A percentile compares a stretch with the other conserved stretches of the same genome.
Conservation (phyloP, 2,113 vertebrate species). For the Pollachius pollachius region DNA sequence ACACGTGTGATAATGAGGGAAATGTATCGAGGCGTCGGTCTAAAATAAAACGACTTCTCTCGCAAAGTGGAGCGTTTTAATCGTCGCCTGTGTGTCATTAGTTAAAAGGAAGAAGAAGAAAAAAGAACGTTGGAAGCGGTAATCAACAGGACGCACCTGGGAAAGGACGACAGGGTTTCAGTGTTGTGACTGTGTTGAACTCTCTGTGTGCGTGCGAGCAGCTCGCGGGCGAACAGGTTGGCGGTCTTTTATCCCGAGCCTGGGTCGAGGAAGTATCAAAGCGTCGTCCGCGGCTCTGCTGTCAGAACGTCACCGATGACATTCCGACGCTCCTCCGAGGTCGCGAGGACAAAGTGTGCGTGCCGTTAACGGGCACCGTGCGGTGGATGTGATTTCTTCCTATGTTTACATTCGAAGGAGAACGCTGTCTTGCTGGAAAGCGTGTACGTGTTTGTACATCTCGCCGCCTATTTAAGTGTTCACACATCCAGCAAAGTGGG, state of each 20-base stretch:
- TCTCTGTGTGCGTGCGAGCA: no score
- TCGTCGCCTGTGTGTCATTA: not conserved
- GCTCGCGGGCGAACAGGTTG: no score
- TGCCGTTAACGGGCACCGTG: not conserved
- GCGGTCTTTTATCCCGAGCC: no score
- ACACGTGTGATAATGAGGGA: not conserved
- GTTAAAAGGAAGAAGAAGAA: constrained; percentile 28
- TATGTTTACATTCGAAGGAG: not conserved
- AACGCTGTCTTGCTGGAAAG: no score
- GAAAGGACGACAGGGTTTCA: not conserved
- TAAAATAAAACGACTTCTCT: not conserved
- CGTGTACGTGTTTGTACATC: no score
- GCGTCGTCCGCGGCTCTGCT: no score
- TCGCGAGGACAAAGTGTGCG: constrained; percentile 1
- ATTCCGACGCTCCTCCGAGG: not conserved
- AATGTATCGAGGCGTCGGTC: not conserved
- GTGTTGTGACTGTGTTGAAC: no score
- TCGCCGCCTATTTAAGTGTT: not conserved
- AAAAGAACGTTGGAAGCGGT: constrained; percentile 8
- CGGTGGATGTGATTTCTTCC: not conserved
- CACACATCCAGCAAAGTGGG: not conserved
- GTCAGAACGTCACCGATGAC: no score
- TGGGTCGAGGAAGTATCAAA: no score
- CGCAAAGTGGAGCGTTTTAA: not conserved
- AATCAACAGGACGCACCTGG: not conserved